These are phyloP conservation scores for Didymodactylos carnosus DNA, from an alignment of 2,888 invertebrate genomes.

Conservation along the genomic window DNA sequence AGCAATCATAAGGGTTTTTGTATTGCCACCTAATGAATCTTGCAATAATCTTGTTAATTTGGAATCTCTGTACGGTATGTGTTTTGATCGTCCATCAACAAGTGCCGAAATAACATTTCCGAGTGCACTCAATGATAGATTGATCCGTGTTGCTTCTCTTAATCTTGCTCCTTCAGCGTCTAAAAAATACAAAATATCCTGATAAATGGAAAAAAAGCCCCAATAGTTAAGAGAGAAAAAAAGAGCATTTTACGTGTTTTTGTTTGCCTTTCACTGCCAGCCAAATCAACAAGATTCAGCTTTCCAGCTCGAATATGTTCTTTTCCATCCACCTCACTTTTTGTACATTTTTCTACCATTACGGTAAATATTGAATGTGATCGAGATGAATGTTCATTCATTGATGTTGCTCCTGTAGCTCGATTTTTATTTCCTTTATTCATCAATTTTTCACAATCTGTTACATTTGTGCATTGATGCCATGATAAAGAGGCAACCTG, in stretches of 20 bases:
- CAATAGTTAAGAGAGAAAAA: too few relatives aligned
- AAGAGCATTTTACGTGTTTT: conserved; percentile 43
- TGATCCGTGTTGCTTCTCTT: conserved; percentile 71
- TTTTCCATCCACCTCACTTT: conserved; percentile 37
- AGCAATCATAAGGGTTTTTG: conserved; percentile 61
- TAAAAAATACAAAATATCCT: too few relatives aligned
- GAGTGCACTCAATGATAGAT: conserved; percentile 61
- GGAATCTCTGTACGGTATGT: conserved; percentile 60
- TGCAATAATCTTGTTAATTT: conserved; percentile 59
- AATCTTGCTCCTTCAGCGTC: conserved; percentile 65
- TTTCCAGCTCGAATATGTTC: conserved; percentile 49
- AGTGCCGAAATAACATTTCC: conserved; percentile 72
- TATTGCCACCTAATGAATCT: conserved; percentile 49
- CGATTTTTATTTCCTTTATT: conserved; percentile 57
- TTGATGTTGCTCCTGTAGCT: conserved; percentile 60
- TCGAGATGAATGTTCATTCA: conserved; percentile 62
- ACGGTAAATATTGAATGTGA: conserved; percentile 72
- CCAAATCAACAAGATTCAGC: conserved; percentile 66
- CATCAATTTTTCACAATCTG: conserved; percentile 55
- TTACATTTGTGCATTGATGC: conserved; percentile 55
- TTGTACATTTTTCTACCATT: conserved; percentile 50
- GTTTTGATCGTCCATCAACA: conserved; percentile 58
- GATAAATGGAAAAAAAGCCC: too few relatives aligned
- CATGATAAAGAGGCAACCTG: conserved; percentile 49
- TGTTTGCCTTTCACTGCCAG: conserved; percentile 64